Base-by-base conservation (phyloP, 1,140 invertebrate genomes). In the Zaprionus lachaisei region DNA sequence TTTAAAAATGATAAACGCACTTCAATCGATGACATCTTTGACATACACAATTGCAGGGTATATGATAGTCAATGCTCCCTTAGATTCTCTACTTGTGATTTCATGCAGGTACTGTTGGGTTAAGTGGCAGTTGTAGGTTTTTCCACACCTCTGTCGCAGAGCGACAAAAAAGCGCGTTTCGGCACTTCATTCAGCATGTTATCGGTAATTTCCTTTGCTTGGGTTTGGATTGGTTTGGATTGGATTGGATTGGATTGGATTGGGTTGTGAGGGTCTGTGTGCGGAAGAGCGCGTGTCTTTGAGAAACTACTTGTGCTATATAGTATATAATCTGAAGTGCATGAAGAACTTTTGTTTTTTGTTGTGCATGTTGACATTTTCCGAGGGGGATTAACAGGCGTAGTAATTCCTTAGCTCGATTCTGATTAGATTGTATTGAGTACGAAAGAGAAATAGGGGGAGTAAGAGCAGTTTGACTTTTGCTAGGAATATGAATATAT, bases 381-480 rank as follows among this genome's bases (percentile, higher is more conserved):
- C 22, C 12, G 37, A 5, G 47, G 17, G 11, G 47, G 47, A 22
- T 9, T 31, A 57, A 41, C 14, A 11, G 12, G 6, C n/a, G n/a
- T 37, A 24, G 28, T 49, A 15, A n/a, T 62, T 44, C 17, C 14
- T 7, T n/a, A 14, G 26, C 26, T 47, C 28, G 26, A 15, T 15
- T 58, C 66, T 24, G 56, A 67, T 67, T 57, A 67, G 65, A 67
- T 67, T 67, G 44, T 57, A 12, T 2, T 4, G n/a, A 49, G 4
- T 11, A 17, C 4, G 17, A 49, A 20, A 47, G 44, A 47, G 17
- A 47, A 7, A 47, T 7, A 1, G 17, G 20, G 37, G 7, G 37
- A 11, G 37, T 14, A 4, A 41, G 14, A 15, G 15, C 38, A 41
- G 15, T 41, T 41, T n/a, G 38, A 5, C 5, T 5, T 14, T 14